Evolutionary conservation across 2,113 vertebrate genomes (phyloP).

Genomic region (Acanthochromis polyacanthus): DNA sequence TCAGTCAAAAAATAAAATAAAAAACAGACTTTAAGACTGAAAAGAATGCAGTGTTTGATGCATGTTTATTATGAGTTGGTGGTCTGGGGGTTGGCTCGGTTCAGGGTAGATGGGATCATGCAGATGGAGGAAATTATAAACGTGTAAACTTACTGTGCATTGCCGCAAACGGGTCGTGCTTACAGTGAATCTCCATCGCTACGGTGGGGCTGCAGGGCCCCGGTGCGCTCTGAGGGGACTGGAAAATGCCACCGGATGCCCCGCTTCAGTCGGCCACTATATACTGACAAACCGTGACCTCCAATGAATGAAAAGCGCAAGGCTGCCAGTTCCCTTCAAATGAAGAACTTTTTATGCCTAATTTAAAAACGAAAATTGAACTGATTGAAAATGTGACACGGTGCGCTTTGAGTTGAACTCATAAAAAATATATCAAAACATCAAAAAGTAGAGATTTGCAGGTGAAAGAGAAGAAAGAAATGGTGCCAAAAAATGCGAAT

Average conservation of each 20-base stretch:
- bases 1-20: background rate
- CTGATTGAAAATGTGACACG: background rate
- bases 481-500: conserved; percentile 36
- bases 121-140: conserved; percentile 41
- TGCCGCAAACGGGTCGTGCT: conserved; percentile 99
- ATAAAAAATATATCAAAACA: conserved; percentile 11
- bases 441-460: conserved; percentile 11
- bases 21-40: background rate
- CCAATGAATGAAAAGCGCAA: conserved; percentile 29
- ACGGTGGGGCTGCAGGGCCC: conserved; percentile 61
- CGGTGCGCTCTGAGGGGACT: conserved; percentile 44
- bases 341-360: background rate
- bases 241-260: conserved; percentile 56
- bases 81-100: conserved; percentile 5
- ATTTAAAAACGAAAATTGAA: background rate
- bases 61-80: background rate
- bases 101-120: conserved; percentile 41
- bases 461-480: conserved; percentile 8
- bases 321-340: conserved; percentile 30
- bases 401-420: background rate
- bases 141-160: conserved; percentile 95
- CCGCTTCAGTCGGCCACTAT: conserved; percentile 43
- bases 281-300: conserved; percentile 45
- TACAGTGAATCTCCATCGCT: conserved; percentile 99
- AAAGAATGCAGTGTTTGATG: background rate